Percentiles rank a stretch among this genome's conserved stretches.
These are phyloP conservation scores for Eremophila alpestris DNA, from an alignment of 2,797 vertebrate genomes.

Conservation along the genomic window DNA sequence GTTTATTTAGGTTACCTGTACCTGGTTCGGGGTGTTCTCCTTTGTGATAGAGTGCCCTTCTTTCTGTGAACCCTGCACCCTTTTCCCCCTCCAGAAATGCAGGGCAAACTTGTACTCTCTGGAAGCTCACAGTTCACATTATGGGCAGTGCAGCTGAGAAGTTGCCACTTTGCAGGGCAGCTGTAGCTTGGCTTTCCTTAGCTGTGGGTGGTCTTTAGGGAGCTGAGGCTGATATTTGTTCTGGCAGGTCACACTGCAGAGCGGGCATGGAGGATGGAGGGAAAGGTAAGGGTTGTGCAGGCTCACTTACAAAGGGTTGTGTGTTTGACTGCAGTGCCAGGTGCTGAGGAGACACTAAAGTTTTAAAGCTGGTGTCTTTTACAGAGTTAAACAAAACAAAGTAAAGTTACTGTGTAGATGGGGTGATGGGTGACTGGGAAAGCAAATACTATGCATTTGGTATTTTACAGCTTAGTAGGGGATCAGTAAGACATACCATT, in stretches of 20 bases:
- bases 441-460: not conserved
- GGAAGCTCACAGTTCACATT: not conserved
- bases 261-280: not conserved
- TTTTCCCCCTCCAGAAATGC: not conserved
- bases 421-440: not conserved
- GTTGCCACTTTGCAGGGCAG: not conserved
- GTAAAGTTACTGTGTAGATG: not conserved
- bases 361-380: not conserved
- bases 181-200: not conserved
- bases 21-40: not conserved
- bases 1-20: not conserved
- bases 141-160: accelerated
- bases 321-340: not conserved
- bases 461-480: not conserved
- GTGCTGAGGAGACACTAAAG: not conserved
- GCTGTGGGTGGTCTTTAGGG: not conserved
- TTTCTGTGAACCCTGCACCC: accelerated
- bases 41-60: not conserved
- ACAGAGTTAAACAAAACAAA: not conserved
- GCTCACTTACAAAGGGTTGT: not conserved
- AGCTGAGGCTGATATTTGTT: not conserved
- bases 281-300: not conserved
- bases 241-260: not conserved
- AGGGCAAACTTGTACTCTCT: accelerated
- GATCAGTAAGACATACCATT: not conserved